Conservation (phyloP, 2,797 vertebrate genomes). For the Lacerta agilis region DNA sequence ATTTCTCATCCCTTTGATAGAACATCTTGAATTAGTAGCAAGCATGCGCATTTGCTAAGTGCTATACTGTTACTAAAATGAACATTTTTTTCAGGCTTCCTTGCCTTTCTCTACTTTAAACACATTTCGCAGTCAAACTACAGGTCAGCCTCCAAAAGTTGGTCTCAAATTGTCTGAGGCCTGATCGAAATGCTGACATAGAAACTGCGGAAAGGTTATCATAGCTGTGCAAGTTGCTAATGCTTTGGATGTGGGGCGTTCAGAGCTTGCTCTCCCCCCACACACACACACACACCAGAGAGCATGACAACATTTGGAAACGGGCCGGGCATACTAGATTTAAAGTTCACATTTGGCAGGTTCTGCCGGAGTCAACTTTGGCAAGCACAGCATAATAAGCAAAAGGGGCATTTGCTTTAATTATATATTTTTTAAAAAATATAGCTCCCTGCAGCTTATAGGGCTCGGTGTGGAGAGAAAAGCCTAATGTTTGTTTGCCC, state of each 20-base stretch:
- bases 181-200: slow-evolving; percentile 7
- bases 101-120: slow-evolving; percentile 10
- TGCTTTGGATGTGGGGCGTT: slow-evolving; percentile 16
- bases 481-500: slow-evolving; percentile 1
- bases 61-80: not conserved
- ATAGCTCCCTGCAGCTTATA: slow-evolving; percentile 48
- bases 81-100: not conserved
- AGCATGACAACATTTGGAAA: slow-evolving; percentile 55
- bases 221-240: not conserved
- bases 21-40: slow-evolving; percentile 41
- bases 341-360: slow-evolving; percentile 62
- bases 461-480: not conserved
- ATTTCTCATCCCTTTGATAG: slow-evolving; percentile 55
- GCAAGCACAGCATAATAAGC: slow-evolving; percentile 54
- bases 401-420: slow-evolving; percentile 62
- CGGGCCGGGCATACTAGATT: slow-evolving; percentile 25
- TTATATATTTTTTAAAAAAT: slow-evolving; percentile 61
- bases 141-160: slow-evolving; percentile 1
- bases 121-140: not conserved
- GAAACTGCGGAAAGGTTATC: slow-evolving; percentile 34
- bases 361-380: slow-evolving; percentile 49
- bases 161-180: not conserved
- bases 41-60: not conserved
- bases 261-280: slow-evolving; percentile 13
- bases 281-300: not conserved